Conservation (phyloP, 2,888 invertebrate species). For the Stictocephala bisonia region DNA sequence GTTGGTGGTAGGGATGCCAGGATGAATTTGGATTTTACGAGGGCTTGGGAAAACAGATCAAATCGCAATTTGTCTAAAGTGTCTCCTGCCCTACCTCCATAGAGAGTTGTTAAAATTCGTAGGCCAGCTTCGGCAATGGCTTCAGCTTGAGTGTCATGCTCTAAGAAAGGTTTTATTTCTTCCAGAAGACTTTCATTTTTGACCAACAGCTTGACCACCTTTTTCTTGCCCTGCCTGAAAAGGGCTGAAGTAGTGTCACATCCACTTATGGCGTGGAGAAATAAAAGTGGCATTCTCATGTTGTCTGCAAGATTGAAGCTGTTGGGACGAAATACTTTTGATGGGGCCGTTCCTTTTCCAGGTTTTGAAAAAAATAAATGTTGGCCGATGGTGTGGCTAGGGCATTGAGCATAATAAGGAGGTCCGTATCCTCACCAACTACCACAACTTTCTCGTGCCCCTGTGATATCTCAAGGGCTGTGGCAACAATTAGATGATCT, state of each 20-base stretch:
- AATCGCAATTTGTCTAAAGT: not conserved
- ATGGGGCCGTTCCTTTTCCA: slow-evolving; percentile 45
- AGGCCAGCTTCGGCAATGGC: not conserved
- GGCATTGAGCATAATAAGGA: slow-evolving; percentile 55
- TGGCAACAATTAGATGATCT: slow-evolving; percentile 48
- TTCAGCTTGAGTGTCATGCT: not conserved
- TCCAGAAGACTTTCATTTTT: not conserved
- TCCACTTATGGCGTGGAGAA: slow-evolving; percentile 53
- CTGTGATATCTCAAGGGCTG: slow-evolving; percentile 33
- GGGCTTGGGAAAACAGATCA: not conserved
- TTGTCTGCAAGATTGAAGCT: slow-evolving; percentile 39
- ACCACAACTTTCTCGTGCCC: slow-evolving; percentile 47
- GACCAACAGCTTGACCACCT: slow-evolving; percentile 11
- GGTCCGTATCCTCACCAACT: no score
- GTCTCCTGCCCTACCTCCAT: not conserved
- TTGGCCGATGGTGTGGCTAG: slow-evolving; percentile 35
- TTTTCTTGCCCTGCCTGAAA: slow-evolving; percentile 52
- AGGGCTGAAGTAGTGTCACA: slow-evolving; percentile 53
- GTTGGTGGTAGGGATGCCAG: not conserved
- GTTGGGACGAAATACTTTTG: slow-evolving; percentile 46
- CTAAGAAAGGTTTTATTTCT: not conserved
- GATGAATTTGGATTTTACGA: no score
- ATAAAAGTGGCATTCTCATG: slow-evolving; percentile 48
- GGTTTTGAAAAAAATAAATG: slow-evolving; percentile 53
- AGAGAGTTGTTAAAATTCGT: not conserved